Base-by-base conservation (phyloP, 2,113 vertebrate species). In the Erythrocercus mccallii region DNA sequence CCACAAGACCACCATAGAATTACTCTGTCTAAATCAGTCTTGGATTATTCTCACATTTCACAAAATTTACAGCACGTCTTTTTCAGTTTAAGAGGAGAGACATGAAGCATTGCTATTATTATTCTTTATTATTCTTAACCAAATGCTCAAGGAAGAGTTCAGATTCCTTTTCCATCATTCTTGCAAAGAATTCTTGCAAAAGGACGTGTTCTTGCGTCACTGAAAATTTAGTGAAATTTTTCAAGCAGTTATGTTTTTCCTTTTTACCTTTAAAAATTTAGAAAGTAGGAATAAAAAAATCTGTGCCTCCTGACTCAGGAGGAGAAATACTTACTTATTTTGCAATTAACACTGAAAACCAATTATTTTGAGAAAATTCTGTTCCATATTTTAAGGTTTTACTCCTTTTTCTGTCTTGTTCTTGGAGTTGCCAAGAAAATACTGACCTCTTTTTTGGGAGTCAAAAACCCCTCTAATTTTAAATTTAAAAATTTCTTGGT, bases 1-100 rank as follows among this genome's bases (percentile, higher is more conserved):
- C 35, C n/a, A 76, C 70, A 76, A 73, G 24, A 50, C 48, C 85
- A 91, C 28, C 9, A 0, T 12, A 87, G 21, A 50, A 71, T 94
- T 89, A 58, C 15, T 85, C 48, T 37, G 13, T 21, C n/a, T 90
- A 68, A 94, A 74, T 48, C 28, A 60, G 15, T 22, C 25, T 79
- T 15, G 3, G 44, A 81, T 30, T 88, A 60, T 79, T 94, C 53
- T 74, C 78, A 79, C 10, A 24, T 91, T 92, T 94, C 78, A 91
- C 24, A 18, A 93, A 84, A 94, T 85, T 76, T 84, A 60, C 68
- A 87, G 37, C 84, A 89, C 22, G 31, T 81, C 25, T 6, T 62
- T 44, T 70, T 15, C 31, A 40, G 19, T 84, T 91, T 81, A 86
- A 89, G 48, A 86, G 54, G 45, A 92, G 50, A 86, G 23, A 91